Base-by-base conservation (phyloP, 2,113 vertebrate species). In the Oplegnathus fasciatus region DNA sequence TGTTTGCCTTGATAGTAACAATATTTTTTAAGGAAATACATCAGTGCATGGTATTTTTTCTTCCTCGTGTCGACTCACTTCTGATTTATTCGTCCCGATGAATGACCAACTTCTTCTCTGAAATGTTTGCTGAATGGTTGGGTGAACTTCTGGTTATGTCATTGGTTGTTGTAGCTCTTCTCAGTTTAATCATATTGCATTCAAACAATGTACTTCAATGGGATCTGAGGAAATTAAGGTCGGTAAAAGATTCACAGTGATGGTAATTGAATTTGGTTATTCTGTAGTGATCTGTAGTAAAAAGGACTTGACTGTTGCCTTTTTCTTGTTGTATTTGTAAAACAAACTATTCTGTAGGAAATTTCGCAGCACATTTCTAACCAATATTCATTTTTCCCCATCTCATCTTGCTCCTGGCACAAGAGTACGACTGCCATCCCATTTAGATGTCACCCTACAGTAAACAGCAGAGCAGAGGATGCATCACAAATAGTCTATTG, bases 291-390 rank as follows among this genome's bases (percentile, higher is more conserved):
- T 32, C 9, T 34, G 42, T 3, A 9, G 15, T 28, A 11, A 57
- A 44, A 18, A 9, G 18, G 32, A 48, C 10, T 20, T n/a, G 9
- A 18, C 55, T 32, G 4, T n/a, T 32, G 5, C 17, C 9, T 62
- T 17, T 32, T 22, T 10, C 42, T 34, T 7, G 40, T 48, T 73
- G 14, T 55, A 3, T 30, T 57, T 72, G 32, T 54, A 58, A 40
- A 62, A 7, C 10, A 60, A 64, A 28, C 4, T 30, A 1, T 46
- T 62, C 7, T 26, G 0, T 26, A 3, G n/a, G 20, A n/a, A 57
- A 4, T 68, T 37, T 18, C 0, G n/a, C 10, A 4, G 46, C 17
- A 52, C 15, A 61, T n/a, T 13, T n/a, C 34, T 20, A 37, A 28
- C 5, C 60, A 18, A 15, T 30, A 13, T 42, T 37, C 48, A n/a